Evolutionary conservation across 37 sponge, comb jelly and placozoan species (phyloP), one percentile per base, ranked within the genome.

Genomic region (Geodia barretti): DNA sequence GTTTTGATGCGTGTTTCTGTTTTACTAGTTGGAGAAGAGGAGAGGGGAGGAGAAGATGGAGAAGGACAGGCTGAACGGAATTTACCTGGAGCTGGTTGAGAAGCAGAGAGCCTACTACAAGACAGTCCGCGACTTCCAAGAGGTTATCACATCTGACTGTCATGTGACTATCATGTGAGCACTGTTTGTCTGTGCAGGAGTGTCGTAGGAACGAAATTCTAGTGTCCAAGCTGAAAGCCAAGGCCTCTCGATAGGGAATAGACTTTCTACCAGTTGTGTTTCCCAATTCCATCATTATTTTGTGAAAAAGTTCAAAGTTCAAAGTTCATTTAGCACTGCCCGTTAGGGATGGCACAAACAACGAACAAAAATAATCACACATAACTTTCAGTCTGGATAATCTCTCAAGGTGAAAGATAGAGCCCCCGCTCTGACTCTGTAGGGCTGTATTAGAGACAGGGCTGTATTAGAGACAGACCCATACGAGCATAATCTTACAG

Each of bases 191-290:
- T 30, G 59, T 77, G 26, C 65, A 95, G 89, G 97, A 97, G 83
- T 97, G 97, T 78, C 70, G 86, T n/a, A 94, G 86, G 86, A 97
- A 94, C 37, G 97, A 97, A 67, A 66, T 89, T 31, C 65, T 94
- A 68, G 65, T 89, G 25, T 80, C 89, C 8, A 94, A 94, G 82
- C 36, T 89, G 68, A 89, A 92, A 62, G 79, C 88, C 17, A 88
- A 87, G 41, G 82, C 79, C 24, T 77, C 64, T 47, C 39, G 23
- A 62, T 25, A 9, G 40, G 47, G 8, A 66, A n/a, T n/a, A n/a
- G n/a, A n/a, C n/a, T n/a, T n/a, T n/a, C n/a, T n/a, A n/a, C n/a
- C n/a, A n/a, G n/a, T n/a, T n/a, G n/a, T n/a, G n/a, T n/a, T n/a
- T n/a, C n/a, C n/a, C n/a, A n/a, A n/a, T n/a, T n/a, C n/a, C n/a